Evolutionary conservation across 2,113 vertebrate genomes (phyloP).

Genomic region (Porphyrio hochstetteri): DNA sequence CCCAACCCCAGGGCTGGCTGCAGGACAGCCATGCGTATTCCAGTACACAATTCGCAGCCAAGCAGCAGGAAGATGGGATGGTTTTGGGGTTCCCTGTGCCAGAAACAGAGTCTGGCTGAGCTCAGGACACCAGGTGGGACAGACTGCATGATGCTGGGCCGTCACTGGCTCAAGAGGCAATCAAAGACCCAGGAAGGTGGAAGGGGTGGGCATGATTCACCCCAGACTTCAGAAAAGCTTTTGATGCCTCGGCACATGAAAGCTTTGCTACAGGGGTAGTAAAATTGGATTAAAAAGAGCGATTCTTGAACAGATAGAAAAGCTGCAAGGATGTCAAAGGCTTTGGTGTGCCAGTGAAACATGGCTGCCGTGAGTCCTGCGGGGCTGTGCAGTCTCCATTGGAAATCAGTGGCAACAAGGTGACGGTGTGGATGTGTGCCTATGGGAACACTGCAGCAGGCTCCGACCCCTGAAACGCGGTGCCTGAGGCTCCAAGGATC

Average conservation of each 20-base stretch:
- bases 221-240: conserved; percentile 15
- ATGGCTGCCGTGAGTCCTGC: background rate
- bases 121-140: background rate
- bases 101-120: background rate
- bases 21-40: background rate
- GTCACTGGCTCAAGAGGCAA: background rate
- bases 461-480: background rate
- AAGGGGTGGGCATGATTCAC: background rate
- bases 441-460: background rate
- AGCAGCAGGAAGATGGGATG: background rate
- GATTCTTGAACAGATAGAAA: conserved; percentile 3
- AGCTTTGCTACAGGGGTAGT: background rate
- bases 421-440: background rate
- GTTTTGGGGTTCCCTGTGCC: background rate
- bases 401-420: background rate
- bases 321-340: background rate
- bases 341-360: no score
- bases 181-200: background rate
- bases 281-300: background rate
- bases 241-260: conserved; percentile 18
- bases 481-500: background rate
- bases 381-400: background rate
- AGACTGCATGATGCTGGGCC: background rate
- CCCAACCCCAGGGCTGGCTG: rapidly evolving
- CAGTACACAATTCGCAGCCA: background rate